Evolutionary conservation across 2,113 vertebrate species (phyloP).

Genomic region (Baryphthengus martii): DNA sequence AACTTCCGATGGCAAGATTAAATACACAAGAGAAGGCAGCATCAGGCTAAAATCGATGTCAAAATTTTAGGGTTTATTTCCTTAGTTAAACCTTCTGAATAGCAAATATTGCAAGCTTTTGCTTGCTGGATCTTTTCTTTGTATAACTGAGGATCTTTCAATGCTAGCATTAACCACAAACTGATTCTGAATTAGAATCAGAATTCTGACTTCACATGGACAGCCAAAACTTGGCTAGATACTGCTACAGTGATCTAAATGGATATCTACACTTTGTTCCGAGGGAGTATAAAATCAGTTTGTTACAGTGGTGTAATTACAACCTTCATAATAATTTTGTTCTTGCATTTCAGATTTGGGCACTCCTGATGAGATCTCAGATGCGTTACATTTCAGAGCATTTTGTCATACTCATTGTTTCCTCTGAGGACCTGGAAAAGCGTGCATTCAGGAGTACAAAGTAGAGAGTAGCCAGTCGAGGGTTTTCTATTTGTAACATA

Average conservation of each 20-base stretch:
- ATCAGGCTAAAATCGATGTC: not conserved
- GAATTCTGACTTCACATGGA: not conserved
- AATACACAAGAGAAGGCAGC: not conserved
- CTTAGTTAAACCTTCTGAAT: not conserved
- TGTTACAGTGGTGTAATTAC: not conserved
- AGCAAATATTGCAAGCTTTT: not conserved
- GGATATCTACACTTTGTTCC: not conserved
- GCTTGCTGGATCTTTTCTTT: not conserved
- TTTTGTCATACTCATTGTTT: not conserved
- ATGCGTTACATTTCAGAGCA: not conserved
- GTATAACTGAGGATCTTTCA: not conserved
- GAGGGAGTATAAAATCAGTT: not conserved
- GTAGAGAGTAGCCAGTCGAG: not conserved
- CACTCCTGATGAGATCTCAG: not conserved
- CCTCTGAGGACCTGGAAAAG: not conserved
- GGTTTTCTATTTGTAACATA: not conserved
- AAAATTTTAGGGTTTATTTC: not conserved
- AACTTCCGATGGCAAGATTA: not conserved
- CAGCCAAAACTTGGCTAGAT: not conserved
- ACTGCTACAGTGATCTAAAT: not conserved
- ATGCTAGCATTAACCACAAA: not conserved
- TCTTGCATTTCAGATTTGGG: not conserved
- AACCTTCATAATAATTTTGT: not conserved
- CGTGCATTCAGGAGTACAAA: not conserved
- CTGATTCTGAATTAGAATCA: constrained; percentile 4